Conservation (phyloP, 2,888 invertebrate species). For the Fabriciana adippe region DNA sequence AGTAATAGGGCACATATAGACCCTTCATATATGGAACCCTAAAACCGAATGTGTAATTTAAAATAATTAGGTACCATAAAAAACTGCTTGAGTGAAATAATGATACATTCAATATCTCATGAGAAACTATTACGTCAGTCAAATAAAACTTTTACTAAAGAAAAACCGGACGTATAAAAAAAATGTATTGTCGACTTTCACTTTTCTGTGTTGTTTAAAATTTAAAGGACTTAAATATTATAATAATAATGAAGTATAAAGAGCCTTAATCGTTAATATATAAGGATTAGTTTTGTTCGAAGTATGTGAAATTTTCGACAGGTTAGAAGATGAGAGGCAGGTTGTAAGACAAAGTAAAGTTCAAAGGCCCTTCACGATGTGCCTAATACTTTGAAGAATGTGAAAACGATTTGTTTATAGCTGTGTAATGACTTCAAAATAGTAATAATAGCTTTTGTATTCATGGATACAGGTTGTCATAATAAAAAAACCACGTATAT, state of each 20-base stretch:
- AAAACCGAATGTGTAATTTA: conserved; percentile 43
- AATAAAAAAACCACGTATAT: no score
- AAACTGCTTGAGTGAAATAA: conserved; percentile 27
- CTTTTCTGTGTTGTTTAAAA: conserved; percentile 51
- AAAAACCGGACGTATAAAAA: conserved; percentile 68
- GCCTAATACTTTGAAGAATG: conserved; percentile 39
- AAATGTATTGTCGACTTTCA: conserved; percentile 67
- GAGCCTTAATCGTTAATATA: conserved; percentile 23
- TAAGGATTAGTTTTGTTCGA: conserved; percentile 42
- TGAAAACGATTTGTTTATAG: conserved; percentile 5
- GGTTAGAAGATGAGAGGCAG: conserved; percentile 23
- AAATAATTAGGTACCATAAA: conserved; percentile 34
- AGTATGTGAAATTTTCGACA: conserved; percentile 16
- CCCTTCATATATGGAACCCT: not conserved
- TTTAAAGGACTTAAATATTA: conserved; percentile 47
- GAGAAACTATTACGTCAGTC: conserved; percentile 69
- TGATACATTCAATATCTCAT: conserved; percentile 38
- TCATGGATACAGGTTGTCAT: no score
- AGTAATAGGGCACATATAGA: no score
- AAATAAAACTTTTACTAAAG: conserved; percentile 71
- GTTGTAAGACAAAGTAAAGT: conserved; percentile 62
- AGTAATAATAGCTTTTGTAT: no score
- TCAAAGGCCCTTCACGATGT: conserved; percentile 60
- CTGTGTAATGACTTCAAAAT: no score
- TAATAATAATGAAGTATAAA: conserved; percentile 39